Evolutionary conservation across 2,888 invertebrate species (phyloP), one percentile per base, ranked within the genome.

Genomic region (Leistus spinibarbis): DNA sequence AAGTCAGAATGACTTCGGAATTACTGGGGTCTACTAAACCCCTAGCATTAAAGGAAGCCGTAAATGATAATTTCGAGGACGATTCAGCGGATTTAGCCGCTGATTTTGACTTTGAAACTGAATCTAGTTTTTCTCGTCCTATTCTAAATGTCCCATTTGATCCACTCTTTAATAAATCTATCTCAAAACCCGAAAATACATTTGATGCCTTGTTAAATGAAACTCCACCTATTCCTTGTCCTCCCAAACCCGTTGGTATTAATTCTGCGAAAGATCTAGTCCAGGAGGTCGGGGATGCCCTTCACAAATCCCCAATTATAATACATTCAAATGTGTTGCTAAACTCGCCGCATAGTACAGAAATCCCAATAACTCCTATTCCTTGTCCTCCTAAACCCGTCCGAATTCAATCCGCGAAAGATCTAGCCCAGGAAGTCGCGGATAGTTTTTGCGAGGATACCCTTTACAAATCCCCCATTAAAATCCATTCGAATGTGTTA

Each of bases 391-490:
- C 0, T 1, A 40, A 40, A 0, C 3, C 40, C 7, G 40, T 40
- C 40, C 40, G 3, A 60, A 9, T 3, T 17, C 16, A 17, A 22
- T 19, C 20, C 22, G 57, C 57, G 3, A 9, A 27, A 71, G 23
- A 71, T 56, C 20, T 65, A 5, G 56, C 56, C n/a, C 56, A 65
- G 17, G 72, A 72, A 56, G 19, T 72, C 2, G 54, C 40, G 0
- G 57, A 73, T 23, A 73, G 67, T 23, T 67, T 73, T 17, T 7
- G 67, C 3, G 67, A 73, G 53, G 73, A 67, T 66, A 9, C 16
- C 2, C 40, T 10, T 1, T 13, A 7, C 7, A 40, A 40, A 40
- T 10, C 22, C 19, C 40, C 20, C 16, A 17, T 64, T 17, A 16
- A 56, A 23, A 63, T 71, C 4, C 16, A 54, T 19, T 63, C 71